Conservation (phyloP, 2,888 invertebrate species). For the Cheilosia impressa region DNA sequence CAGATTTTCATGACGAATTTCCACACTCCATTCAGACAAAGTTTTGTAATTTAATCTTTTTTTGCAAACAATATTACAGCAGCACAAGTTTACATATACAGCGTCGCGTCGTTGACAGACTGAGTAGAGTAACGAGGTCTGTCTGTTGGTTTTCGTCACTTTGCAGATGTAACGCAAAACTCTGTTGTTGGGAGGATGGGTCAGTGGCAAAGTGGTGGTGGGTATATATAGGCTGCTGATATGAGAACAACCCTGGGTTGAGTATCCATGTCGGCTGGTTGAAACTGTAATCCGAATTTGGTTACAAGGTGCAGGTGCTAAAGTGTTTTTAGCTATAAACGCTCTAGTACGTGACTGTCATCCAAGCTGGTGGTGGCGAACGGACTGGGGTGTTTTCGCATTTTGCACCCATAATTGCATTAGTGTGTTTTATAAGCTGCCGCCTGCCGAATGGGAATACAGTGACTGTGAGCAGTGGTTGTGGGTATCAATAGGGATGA, state of each 20-base stretch:
- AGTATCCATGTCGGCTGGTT: slow-evolving; percentile 7
- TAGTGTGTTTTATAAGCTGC: slow-evolving; percentile 24
- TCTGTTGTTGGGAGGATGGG: slow-evolving; percentile 3
- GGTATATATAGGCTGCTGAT: slow-evolving; percentile 43
- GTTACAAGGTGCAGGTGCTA: slow-evolving; percentile 47
- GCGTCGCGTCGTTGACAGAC: slow-evolving; percentile 17
- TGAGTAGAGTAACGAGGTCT: slow-evolving; percentile 4
- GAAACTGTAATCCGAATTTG: slow-evolving; percentile 47
- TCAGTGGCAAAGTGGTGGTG: background rate
- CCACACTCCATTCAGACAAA: slow-evolving; percentile 61
- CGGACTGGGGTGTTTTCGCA: slow-evolving; percentile 24
- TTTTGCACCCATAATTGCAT: slow-evolving; percentile 61
- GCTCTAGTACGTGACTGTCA: slow-evolving; percentile 37
- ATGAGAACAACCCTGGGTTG: slow-evolving; percentile 15
- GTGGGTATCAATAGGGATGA: background rate
- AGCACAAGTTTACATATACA: background rate
- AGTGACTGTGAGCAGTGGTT: slow-evolving; percentile 1
- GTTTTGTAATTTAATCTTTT: slow-evolving; percentile 69
- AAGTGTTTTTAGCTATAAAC: slow-evolving; percentile 52
- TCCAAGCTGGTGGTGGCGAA: slow-evolving; percentile 23
- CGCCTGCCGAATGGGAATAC: slow-evolving; percentile 11
- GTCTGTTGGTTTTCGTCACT: slow-evolving; percentile 63
- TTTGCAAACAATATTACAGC: slow-evolving; percentile 24
- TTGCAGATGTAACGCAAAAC: slow-evolving; percentile 57
- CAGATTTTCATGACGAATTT: slow-evolving; percentile 67